phyloP scores from a whole-genome alignment of 2,797 vertebrate genomes.

The Sarcophilus harrisii region DNA sequence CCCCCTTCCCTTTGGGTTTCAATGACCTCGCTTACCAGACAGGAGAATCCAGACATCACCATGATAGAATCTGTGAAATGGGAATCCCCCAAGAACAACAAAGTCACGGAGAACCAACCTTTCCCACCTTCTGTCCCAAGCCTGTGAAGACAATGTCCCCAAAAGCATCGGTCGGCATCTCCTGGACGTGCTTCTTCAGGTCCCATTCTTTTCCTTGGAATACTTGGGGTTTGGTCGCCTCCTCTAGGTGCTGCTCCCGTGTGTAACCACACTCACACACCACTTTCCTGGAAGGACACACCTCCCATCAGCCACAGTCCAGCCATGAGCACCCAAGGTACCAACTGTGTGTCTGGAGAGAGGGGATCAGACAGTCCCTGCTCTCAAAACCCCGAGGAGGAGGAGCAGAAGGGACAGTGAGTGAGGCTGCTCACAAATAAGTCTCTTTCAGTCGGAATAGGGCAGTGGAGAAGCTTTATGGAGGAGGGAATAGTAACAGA shows the following conservation, averaged over 20 bases:
- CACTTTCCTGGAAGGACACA: conserved; percentile 83
- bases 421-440: neutral
- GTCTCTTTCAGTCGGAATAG: neutral
- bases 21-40: neutral
- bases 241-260: conserved; percentile 86
- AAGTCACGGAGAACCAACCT: conserved; percentile 59
- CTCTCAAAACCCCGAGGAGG: neutral
- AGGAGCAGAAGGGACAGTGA: neutral
- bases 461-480: neutral
- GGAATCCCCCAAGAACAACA: neutral
- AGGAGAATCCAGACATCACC: neutral
- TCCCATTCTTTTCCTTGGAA: conserved; percentile 89
- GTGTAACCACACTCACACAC: conserved; percentile 92
- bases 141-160: conserved; percentile 92
- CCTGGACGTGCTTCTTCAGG: conserved; percentile 86
- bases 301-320: neutral
- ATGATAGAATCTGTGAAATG: neutral
- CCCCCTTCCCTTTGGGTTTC: neutral
- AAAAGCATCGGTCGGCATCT: conserved; percentile 93
- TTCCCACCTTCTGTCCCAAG: conserved; percentile 87
- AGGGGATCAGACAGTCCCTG: neutral
- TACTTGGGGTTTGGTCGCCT: conserved; percentile 86
- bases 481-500: too few species aligned
- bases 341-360: neutral
- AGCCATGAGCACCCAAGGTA: too few species aligned